Evolutionary conservation across 1,140 invertebrate species (phyloP).

Genomic region (Amyelois transitella): DNA sequence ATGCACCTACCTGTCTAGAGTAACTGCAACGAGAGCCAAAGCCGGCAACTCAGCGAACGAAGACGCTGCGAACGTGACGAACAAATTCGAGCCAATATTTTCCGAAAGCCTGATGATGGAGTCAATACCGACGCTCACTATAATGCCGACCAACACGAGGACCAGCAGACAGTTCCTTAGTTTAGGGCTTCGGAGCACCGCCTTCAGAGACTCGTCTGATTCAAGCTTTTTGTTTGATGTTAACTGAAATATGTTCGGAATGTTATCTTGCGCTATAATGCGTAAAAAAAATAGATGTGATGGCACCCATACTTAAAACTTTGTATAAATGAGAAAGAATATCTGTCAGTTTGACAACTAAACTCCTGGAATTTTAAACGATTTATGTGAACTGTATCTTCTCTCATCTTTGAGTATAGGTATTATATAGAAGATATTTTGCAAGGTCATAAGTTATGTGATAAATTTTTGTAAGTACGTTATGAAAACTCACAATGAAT

Average conservation of each 20-base stretch:
- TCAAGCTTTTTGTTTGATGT: background rate
- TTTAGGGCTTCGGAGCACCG: background rate
- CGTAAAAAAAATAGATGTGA: background rate
- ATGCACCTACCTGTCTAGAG: slow-evolving; percentile 36
- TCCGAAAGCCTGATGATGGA: slow-evolving; percentile 21
- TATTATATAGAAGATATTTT: no score
- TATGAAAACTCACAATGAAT: slow-evolving; percentile 78
- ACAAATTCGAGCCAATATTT: slow-evolving; percentile 51
- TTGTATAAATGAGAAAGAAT: no score
- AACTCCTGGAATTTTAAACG: no score
- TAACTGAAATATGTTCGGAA: background rate
- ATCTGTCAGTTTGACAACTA: no score
- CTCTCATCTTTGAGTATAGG: no score
- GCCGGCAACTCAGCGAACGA: slow-evolving; percentile 46
- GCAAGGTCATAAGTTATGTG: no score
- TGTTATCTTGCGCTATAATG: background rate
- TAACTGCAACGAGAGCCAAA: slow-evolving; percentile 27
- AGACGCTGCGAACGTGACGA: slow-evolving; percentile 54
- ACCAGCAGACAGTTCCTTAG: background rate
- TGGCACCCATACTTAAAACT: no score
- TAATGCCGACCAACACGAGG: background rate
- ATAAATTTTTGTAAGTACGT: no score
- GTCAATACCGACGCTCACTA: background rate
- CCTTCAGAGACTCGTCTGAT: background rate
- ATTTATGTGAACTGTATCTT: no score